Evolutionary conservation across 2,113 vertebrate species (phyloP), one percentile per base, ranked within the genome.

Genomic region (Ophiodon elongatus): DNA sequence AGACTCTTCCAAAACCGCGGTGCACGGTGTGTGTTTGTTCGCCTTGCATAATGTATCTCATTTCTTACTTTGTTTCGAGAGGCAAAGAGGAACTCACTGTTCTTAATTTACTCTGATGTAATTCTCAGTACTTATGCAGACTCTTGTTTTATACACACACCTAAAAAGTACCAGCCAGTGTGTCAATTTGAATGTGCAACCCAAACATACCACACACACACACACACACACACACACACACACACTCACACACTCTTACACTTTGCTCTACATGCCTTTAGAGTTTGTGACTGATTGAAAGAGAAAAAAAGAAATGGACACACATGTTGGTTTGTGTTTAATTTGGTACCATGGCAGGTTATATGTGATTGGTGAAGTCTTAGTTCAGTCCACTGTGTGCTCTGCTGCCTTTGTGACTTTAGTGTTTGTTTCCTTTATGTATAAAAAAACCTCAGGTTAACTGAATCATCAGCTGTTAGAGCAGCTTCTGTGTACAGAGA

Each of bases 21-120:
- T 2, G 1, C 9, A n/a, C 27, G 5, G 6, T 60, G 9, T 73
- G 39, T 45, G 27, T 65, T 35, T 67, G 69, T 17, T 43, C 10
- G 65, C 15, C 14, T 39, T 60, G 17, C 50, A 45, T 25, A 1
- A 6, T 69, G 21, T 11, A n/a, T 43, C 25, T 41, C 11, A n/a
- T 47, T 67, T 67, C 25, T 0, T 19, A 13, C 13, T 70, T 75
- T 8, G 39, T 68, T 79, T 81, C n/a, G 64, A 41, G 4, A 65
- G 10, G 50, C 75, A 67, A 79, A 74, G 76, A 83, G 79, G 73
- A 86, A 88, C 80, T 80, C 19, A 11, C 59, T 45, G n/a, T 41
- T 57, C 47, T 59, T 74, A 37, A 54, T 29, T 45, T 56, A 41
- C 27, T 67, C 1, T 71, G 45, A 1, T 57, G 29, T 43, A 27